Percentiles rank a stretch among this genome's conserved stretches.
These are phyloP conservation scores for Archilochus colubris DNA, from an alignment of 2,113 vertebrate species.

Conservation along the genomic window DNA sequence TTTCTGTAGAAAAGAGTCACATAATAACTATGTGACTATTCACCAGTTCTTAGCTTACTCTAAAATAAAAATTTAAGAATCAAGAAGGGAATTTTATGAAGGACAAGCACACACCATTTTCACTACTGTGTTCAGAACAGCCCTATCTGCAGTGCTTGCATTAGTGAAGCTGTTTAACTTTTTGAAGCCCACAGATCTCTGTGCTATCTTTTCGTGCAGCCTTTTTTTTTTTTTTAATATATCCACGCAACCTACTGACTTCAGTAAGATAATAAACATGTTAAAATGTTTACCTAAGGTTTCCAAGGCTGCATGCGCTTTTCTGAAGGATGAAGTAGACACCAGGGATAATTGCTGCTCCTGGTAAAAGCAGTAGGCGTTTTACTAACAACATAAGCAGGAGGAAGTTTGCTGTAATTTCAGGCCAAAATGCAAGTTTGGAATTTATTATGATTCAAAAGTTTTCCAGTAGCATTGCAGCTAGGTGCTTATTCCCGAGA, in stretches of 20 bases:
- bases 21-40: neutral
- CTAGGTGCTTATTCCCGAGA: neutral
- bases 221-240: neutral
- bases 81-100: neutral
- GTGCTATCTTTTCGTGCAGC: neutral
- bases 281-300: neutral
- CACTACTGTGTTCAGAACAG: neutral
- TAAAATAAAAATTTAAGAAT: neutral
- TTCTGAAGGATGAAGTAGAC: neutral
- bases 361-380: neutral
- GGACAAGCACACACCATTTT: neutral
- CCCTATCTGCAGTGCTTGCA: neutral
- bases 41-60: neutral
- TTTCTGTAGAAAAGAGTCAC: neutral
- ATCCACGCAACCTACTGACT: neutral
- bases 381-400: neutral
- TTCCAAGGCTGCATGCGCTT: neutral
- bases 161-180: neutral
- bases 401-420: neutral
- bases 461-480: neutral
- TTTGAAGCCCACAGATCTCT: neutral
- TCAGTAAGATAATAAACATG: neutral
- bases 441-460: slow-evolving; percentile 16
- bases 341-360: neutral
- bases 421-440: neutral